phyloP scores from a whole-genome alignment of 2,113 vertebrate species.

The Junco hyemalis region DNA sequence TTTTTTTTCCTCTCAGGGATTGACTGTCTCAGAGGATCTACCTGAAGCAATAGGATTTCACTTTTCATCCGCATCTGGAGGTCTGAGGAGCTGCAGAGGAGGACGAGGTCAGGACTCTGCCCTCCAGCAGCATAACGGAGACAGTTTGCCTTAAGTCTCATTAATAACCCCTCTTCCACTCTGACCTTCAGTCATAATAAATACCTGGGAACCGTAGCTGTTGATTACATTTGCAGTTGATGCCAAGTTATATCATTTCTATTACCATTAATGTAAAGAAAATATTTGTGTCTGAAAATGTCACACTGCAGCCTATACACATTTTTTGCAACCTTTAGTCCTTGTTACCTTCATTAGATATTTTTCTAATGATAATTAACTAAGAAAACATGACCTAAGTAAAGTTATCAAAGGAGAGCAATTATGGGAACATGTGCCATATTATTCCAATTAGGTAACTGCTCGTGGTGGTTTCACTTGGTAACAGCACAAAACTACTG shows the following conservation, averaged over 20 bases:
- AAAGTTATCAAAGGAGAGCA: conserved; percentile 73
- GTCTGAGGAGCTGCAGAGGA: not conserved
- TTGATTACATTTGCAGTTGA: conserved; percentile 78
- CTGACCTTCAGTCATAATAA: conserved; percentile 71
- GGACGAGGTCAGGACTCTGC: conserved; percentile 1
- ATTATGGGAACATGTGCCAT: conserved; percentile 71
- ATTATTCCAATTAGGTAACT: conserved; percentile 81
- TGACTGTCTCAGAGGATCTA: not conserved
- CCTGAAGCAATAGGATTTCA: not conserved
- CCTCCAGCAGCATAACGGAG: conserved; percentile 24
- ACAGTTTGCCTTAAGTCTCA: conserved; percentile 35
- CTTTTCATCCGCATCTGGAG: not conserved
- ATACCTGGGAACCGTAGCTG: conserved; percentile 70
- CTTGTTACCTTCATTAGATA: conserved; percentile 62
- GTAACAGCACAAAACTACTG: conserved; percentile 76
- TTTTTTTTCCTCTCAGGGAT: not conserved
- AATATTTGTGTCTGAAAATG: conserved; percentile 83
- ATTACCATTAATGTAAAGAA: conserved; percentile 85
- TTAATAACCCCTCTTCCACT: conserved; percentile 45
- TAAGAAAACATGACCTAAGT: conserved; percentile 73
- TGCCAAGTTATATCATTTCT: conserved; percentile 81
- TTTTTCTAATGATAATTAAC: conserved; percentile 78
- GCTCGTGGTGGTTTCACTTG: conserved; percentile 70
- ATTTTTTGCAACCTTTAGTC: conserved; percentile 51
- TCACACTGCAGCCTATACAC: conserved; percentile 58